Percentiles rank a stretch among this genome's conserved stretches.
Conservation (phyloP, 1,140 invertebrate species). For the Bombus sibiricus region DNA sequence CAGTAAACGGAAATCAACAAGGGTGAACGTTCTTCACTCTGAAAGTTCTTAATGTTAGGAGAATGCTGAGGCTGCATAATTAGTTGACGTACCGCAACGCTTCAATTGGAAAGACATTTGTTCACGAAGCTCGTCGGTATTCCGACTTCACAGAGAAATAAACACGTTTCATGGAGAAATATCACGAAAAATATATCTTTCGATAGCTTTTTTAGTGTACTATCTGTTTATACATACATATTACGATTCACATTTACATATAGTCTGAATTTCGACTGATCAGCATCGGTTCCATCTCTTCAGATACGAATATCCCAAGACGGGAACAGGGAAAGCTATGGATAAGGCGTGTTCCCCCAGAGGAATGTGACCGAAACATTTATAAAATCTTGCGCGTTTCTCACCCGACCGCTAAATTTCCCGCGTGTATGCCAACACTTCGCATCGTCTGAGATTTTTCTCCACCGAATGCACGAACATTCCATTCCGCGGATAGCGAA, state of each 20-base stretch:
- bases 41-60: no score
- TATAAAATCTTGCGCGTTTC: constrained; percentile 52
- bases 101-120: not conserved
- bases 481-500: constrained; percentile 24
- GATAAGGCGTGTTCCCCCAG: constrained; percentile 1
- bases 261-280: not conserved
- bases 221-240: not conserved
- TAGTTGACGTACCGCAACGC: no score
- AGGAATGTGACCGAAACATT: constrained; percentile 48
- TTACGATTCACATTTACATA: not conserved
- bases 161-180: no score
- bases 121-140: not conserved
- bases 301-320: no score
- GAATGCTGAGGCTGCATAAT: not conserved
- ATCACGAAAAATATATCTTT: not conserved
- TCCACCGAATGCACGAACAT: constrained; percentile 37
- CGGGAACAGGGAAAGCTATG: constrained; percentile 11
- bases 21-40: no score
- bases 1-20: not conserved
- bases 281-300: no score
- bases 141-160: not conserved
- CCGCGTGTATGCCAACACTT: constrained; percentile 43
- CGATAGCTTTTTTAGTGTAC: not conserved
- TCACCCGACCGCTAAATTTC: constrained; percentile 49
- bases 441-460: constrained; percentile 29